phyloP scores from a whole-genome alignment of 2,113 vertebrate genomes.

The Pardalotus punctatus region DNA sequence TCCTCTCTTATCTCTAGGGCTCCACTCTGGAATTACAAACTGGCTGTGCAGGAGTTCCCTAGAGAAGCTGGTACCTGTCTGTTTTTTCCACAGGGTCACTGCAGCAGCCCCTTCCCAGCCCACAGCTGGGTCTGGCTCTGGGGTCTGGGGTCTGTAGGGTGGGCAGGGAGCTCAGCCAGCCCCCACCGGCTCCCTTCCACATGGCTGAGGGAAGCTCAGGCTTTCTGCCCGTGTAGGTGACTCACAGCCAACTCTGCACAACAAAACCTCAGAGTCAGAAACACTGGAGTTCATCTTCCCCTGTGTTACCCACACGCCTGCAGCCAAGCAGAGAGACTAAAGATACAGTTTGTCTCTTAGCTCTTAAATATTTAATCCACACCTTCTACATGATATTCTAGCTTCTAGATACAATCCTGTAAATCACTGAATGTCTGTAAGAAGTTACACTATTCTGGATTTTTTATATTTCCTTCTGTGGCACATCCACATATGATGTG shows the following conservation, averaged over 20 bases:
- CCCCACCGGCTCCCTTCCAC: background rate
- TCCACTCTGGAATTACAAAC: background rate
- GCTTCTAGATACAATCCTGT: background rate
- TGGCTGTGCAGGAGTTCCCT: background rate
- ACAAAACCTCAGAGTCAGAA: background rate
- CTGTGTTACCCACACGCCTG: background rate
- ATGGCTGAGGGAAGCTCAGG: background rate
- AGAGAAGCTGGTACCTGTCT: background rate
- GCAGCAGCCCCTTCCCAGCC: background rate
- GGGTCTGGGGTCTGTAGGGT: background rate
- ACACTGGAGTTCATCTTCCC: background rate
- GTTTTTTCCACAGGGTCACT: background rate
- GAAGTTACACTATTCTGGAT: background rate
- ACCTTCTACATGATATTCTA: background rate
- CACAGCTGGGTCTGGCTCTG: background rate
- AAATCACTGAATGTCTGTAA: slow-evolving; percentile 1
- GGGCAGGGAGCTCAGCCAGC: background rate
- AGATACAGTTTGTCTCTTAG: background rate
- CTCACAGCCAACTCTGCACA: background rate
- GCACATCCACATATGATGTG: background rate
- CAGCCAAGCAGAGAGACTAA: background rate
- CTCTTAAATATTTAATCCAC: slow-evolving; percentile 48
- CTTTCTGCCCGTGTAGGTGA: background rate
- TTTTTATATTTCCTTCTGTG: background rate
- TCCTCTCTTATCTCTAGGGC: background rate